Conservation (phyloP, 2,888 invertebrate genomes). For the Trichogramma evanescens region DNA sequence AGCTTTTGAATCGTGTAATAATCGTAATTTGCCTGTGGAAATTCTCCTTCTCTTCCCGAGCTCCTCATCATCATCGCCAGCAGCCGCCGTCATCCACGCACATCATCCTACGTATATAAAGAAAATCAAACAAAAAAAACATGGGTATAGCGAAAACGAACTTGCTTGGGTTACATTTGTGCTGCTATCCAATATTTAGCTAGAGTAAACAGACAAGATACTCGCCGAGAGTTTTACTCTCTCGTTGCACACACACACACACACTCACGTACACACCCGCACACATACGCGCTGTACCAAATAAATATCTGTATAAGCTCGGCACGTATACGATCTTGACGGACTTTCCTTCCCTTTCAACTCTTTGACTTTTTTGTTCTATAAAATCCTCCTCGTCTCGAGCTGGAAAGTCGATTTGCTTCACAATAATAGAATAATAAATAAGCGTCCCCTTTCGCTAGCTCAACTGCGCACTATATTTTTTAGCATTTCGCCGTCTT, state of each 20-base stretch:
- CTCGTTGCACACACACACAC: conserved; percentile 2
- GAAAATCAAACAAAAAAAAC: neutral
- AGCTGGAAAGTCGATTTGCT: too few relatives aligned
- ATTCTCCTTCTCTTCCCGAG: too few relatives aligned
- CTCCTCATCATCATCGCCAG: too few relatives aligned
- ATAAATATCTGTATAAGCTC: too few relatives aligned
- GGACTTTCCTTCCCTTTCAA: too few relatives aligned
- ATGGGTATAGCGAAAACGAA: neutral
- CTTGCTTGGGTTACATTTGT: conserved; percentile 29
- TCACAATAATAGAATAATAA: too few relatives aligned
- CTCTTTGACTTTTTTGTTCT: conserved; percentile 9
- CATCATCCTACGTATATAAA: neutral
- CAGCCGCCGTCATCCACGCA: neutral
- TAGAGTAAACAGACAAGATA: conserved; percentile 38
- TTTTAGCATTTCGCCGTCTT: too few relatives aligned
- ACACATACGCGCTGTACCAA: neutral
- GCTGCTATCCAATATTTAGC: conserved; percentile 43
- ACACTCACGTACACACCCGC: neutral
- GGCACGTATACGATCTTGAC: too few relatives aligned
- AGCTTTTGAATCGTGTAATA: too few relatives aligned
- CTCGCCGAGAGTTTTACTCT: neutral
- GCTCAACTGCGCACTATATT: too few relatives aligned
- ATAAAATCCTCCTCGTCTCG: conserved; percentile 3
- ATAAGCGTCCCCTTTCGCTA: too few relatives aligned
- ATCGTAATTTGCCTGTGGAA: too few relatives aligned